Percentiles rank a stretch among this genome's conserved stretches.
Evolutionary conservation across 2,797 vertebrate genomes (phyloP).

Genomic region (Platyrinchus mystaceus): DNA sequence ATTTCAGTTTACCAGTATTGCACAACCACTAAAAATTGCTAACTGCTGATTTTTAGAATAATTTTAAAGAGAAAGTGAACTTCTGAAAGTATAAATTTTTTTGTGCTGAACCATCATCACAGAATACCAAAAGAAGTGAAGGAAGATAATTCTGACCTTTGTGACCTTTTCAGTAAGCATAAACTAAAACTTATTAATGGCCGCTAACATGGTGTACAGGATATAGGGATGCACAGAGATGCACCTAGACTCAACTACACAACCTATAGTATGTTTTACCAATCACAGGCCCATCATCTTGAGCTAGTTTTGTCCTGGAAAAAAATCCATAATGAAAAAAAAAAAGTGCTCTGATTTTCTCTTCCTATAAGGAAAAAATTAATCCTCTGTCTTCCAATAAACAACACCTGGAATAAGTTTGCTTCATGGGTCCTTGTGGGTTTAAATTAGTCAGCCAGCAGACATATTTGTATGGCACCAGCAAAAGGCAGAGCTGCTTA

Average conservation of each 20-base stretch:
- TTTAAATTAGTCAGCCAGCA: neutral
- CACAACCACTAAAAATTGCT: neutral
- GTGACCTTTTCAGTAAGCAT: neutral
- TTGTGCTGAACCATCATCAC: neutral
- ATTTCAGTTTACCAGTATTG: neutral
- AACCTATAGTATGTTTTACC: neutral
- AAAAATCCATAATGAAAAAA: neutral
- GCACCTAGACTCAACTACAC: no score
- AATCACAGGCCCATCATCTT: neutral
- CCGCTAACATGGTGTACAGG: neutral
- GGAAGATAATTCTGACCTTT: neutral
- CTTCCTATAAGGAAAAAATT: neutral
- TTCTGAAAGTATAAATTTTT: neutral
- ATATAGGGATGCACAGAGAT: neutral
- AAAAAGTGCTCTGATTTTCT: neutral
- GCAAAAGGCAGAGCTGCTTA: neutral
- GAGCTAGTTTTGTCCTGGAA: neutral
- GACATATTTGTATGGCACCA: neutral
- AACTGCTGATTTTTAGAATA: neutral
- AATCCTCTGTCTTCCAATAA: neutral
- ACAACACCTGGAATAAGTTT: neutral
- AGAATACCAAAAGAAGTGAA: neutral
- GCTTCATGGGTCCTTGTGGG: rapidly evolving
- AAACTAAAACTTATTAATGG: neutral
- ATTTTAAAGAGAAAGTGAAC: neutral